A percentile compares a stretch with the other conserved stretches of the same genome.
Conservation (phyloP, 2,797 vertebrate genomes). For the Caiman crocodilus region DNA sequence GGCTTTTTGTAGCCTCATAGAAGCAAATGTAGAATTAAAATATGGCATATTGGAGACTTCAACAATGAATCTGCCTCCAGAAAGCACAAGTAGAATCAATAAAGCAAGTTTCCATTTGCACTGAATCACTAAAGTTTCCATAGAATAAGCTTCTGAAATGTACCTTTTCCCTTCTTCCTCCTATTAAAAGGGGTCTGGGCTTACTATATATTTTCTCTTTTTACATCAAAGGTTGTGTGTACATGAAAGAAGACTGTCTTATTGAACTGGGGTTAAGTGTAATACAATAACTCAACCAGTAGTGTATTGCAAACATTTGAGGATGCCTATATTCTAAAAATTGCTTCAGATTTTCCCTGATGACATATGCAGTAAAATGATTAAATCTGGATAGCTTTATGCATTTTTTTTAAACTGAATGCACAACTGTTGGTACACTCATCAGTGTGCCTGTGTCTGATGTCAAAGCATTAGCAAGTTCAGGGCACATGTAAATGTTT, state of each 20-base stretch:
- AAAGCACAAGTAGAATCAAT: conserved; percentile 39
- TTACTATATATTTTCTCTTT: background rate
- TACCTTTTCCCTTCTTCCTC: background rate
- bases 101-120: conserved; percentile 46
- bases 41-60: background rate
- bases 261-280: background rate
- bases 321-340: background rate
- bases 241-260: background rate
- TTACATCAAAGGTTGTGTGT: background rate
- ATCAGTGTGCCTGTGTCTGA: background rate
- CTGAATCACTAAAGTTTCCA: conserved; percentile 46
- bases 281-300: background rate
- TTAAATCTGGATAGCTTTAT: background rate
- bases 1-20: background rate
- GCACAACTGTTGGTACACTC: background rate
- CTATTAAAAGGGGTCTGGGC: background rate
- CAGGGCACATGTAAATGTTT: no score
- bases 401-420: background rate
- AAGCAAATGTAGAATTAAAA: conserved; percentile 33
- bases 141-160: conserved; percentile 18
- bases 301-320: background rate
- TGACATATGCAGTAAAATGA: background rate
- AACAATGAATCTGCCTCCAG: conserved; percentile 14
- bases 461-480: background rate
- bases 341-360: background rate